Percentiles rank a stretch among this genome's conserved stretches.
phyloP scores from a whole-genome alignment of 2,888 invertebrate genomes.

The Tolmerus cingulatus region DNA sequence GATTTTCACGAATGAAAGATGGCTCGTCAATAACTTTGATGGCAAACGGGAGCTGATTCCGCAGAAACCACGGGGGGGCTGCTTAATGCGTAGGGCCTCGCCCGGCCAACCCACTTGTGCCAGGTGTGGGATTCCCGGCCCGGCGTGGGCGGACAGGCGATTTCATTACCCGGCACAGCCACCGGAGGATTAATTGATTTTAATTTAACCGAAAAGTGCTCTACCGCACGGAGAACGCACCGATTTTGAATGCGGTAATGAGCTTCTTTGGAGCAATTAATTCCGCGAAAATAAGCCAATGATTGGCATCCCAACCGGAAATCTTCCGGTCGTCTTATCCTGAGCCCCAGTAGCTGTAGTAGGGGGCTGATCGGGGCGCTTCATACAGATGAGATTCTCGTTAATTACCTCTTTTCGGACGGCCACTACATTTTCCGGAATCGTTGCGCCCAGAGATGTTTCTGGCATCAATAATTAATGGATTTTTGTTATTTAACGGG shows the following conservation, averaged over 20 bases:
- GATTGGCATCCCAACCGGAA: constrained; percentile 47
- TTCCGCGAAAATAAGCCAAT: constrained; percentile 46
- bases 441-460: neutral
- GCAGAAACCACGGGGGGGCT: neutral
- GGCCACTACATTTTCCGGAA: neutral
- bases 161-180: constrained; percentile 14
- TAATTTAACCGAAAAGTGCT: constrained; percentile 42
- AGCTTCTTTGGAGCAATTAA: constrained; percentile 45
- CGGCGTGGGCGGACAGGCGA: neutral
- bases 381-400: neutral
- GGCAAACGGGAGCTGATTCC: constrained; percentile 27
- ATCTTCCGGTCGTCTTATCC: constrained; percentile 28
- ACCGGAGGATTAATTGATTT: constrained; percentile 48
- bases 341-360: neutral
- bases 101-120: neutral
- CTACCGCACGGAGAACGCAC: constrained; percentile 18
- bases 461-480: neutral
- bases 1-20: constrained; percentile 37
- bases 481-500: neutral
- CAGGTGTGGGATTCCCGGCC: neutral
- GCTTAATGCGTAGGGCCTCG: neutral
- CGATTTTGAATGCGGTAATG: constrained; percentile 41
- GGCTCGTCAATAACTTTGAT: constrained; percentile 37
- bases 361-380: neutral
- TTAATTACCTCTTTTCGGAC: constrained; percentile 27